A percentile compares a stretch with the other conserved stretches of the same genome.
Evolutionary conservation across 2,888 invertebrate genomes (phyloP).

Genomic region (Alloscopus bannaensis): DNA sequence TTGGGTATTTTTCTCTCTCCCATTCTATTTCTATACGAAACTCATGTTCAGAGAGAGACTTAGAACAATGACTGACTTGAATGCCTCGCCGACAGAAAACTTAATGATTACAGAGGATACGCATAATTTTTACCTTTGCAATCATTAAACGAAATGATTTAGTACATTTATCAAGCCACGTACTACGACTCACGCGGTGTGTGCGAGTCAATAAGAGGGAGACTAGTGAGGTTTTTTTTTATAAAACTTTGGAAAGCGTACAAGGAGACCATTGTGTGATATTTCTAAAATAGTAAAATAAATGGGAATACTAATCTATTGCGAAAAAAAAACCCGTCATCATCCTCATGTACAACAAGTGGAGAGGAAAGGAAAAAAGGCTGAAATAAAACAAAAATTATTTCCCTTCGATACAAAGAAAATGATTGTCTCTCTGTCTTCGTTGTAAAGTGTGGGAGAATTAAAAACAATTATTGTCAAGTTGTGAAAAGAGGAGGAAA

Average conservation of each 20-base stretch:
- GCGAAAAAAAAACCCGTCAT: neutral
- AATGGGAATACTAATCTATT: neutral
- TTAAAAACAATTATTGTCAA: slow-evolving; percentile 19
- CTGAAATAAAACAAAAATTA: neutral
- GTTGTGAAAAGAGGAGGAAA: slow-evolving; percentile 2
- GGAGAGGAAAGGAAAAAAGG: neutral
- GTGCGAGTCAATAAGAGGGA: too few relatives aligned
- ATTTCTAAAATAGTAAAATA: neutral
- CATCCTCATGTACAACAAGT: slow-evolving; percentile 2
- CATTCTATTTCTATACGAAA: too few relatives aligned
- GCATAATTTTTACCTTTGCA: too few relatives aligned
- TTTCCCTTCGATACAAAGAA: slow-evolving; percentile 15
- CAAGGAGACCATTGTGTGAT: neutral
- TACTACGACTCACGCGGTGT: too few relatives aligned
- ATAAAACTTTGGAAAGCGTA: slow-evolving; percentile 31
- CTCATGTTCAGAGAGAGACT: neutral
- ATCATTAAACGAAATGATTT: slow-evolving; percentile 10
- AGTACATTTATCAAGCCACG: slow-evolving; percentile 1
- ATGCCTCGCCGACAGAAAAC: neutral
- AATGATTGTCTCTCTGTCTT: slow-evolving; percentile 11
- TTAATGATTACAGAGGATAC: slow-evolving; percentile 6
- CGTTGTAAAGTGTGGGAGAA: slow-evolving; percentile 25
- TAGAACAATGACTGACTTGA: slow-evolving; percentile 5
- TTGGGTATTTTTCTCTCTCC: neutral
- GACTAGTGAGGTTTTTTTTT: neutral